Percentiles rank a stretch among this genome's conserved stretches.
These are phyloP conservation scores for Macroteleia sp. DNA, from an alignment of 2,888 invertebrate genomes.

Conservation along the genomic window DNA sequence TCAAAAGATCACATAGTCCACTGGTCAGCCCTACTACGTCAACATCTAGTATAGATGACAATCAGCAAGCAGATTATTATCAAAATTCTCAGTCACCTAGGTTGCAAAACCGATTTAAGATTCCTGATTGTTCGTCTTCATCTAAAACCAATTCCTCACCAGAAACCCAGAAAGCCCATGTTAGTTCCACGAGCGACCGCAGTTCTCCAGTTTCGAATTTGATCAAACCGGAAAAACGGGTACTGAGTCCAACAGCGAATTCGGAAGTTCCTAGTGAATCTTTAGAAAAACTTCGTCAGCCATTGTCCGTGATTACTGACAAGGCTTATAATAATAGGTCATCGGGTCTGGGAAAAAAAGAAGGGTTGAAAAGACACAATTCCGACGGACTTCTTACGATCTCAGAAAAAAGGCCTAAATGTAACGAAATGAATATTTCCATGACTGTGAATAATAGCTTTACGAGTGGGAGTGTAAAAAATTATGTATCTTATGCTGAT, in stretches of 20 bases:
- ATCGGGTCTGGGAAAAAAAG: constrained; percentile 65
- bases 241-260: constrained; percentile 35
- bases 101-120: constrained; percentile 72
- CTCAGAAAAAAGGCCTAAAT: constrained; percentile 78
- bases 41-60: constrained; percentile 87
- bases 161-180: constrained; percentile 81
- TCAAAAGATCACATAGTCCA: constrained; percentile 86
- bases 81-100: constrained; percentile 74
- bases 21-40: constrained; percentile 90
- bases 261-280: constrained; percentile 42
- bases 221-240: constrained; percentile 67
- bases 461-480: constrained; percentile 47
- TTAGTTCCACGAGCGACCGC: constrained; percentile 79
- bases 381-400: constrained; percentile 78
- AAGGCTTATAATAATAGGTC: constrained; percentile 77
- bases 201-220: constrained; percentile 73
- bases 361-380: constrained; percentile 75
- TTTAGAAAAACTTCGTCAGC: constrained; percentile 72
- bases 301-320: constrained; percentile 81
- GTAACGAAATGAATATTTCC: constrained; percentile 75
- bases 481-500: constrained; percentile 63
- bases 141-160: constrained; percentile 71
- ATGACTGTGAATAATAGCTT: constrained; percentile 61
- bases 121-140: constrained; percentile 75
- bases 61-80: constrained; percentile 83